These are phyloP conservation scores for Psittacula derbiana DNA, from an alignment of 2,797 vertebrate genomes.

Conservation along the genomic window DNA sequence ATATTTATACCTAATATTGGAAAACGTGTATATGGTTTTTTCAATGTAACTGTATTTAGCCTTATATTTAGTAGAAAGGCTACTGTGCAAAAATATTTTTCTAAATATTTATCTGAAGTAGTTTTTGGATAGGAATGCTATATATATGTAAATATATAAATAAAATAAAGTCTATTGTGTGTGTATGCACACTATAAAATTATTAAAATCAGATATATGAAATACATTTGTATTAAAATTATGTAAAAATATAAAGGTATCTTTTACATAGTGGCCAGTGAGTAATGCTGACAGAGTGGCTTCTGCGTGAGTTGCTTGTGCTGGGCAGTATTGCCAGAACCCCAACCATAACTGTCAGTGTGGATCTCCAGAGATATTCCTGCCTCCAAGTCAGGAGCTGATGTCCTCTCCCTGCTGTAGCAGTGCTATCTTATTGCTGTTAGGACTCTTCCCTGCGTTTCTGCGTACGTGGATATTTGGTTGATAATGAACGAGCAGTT, in stretches of 20 bases:
- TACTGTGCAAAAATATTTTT: neutral
- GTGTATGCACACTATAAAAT: neutral
- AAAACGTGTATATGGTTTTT: neutral
- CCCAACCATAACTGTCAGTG: fast-evolving
- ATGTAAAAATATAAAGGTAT: neutral
- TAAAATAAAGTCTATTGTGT: neutral
- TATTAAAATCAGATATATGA: neutral
- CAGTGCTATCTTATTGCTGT: neutral
- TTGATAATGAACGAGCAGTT: neutral
- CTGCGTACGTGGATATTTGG: neutral
- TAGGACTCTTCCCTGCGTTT: neutral
- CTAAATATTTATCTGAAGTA: neutral
- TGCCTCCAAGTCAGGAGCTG: neutral
- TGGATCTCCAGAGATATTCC: neutral
- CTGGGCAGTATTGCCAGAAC: neutral
- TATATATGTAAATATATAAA: too few relatives aligned
- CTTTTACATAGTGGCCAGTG: neutral
- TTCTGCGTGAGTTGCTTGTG: neutral
- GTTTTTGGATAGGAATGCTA: neutral
- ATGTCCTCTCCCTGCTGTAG: neutral
- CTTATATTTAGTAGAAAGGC: neutral
- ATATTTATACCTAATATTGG: neutral
- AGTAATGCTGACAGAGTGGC: neutral
- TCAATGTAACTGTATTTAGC: neutral
- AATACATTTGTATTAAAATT: neutral